Base-by-base conservation (phyloP, 2,888 invertebrate genomes). In the Nomada flava region DNA sequence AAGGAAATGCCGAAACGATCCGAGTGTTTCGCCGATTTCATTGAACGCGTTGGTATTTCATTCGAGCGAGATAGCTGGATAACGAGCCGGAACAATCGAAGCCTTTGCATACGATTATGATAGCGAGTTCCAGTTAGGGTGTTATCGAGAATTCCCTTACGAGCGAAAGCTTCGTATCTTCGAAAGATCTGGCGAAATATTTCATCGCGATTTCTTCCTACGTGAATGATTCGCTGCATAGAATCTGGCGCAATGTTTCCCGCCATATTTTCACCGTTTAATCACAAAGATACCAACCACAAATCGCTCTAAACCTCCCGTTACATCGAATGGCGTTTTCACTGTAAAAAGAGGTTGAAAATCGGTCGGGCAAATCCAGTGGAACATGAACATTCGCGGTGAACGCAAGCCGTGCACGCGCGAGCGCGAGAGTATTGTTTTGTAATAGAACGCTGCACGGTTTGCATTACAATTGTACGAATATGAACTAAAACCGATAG, bases 391-490 rank as follows among this genome's bases (percentile, higher is more conserved):
- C 55, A 55, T 67, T 76, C 76, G 52, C 63, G 29, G 73, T 59
- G 44, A 47, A n/a, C n/a, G 36, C 23, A n/a, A n/a, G 11, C 10
- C 10, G 57, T n/a, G 10, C 50, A 59, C 9, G 59, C 59, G 53
- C 68, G 18, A 69, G 5, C 26, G 59, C 29, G 15, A 42, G 20
- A 47, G 69, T 74, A 69, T 83, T 73, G 81, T 69, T 81, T 79
- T 79, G 80, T 76, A 76, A 86, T 79, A 83, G 77, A 74, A 79
- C 85, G 59, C 44, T 29, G 29, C 53, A 59, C 69, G 71, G 78
- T 77, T 75, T 78, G 73, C 80, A 72, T 87, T 80, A 82, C 85
- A 82, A 86, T 82, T 68, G 76, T 42, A 23, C 70, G 73, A 80
- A 76, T 85, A 77, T 78, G 84, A 85, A 85, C 67, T 70, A 64